phyloP scores from a whole-genome alignment of 2,888 invertebrate genomes.

The Epinotia brunnichana region DNA sequence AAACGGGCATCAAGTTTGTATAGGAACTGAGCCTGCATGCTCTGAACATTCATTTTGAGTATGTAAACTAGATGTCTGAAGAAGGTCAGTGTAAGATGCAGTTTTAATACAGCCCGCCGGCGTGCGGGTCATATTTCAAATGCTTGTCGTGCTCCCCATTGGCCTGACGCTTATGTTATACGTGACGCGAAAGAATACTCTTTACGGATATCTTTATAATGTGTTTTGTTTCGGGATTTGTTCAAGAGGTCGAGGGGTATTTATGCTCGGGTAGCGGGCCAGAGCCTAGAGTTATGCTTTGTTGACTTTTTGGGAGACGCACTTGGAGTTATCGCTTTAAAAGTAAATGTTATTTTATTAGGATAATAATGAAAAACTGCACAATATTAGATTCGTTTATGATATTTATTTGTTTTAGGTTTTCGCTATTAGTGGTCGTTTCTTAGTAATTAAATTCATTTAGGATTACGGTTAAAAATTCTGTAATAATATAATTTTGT shows the following conservation, averaged over 20 bases:
- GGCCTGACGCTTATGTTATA: slow-evolving; percentile 75
- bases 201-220: slow-evolving; percentile 63
- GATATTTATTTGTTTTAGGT: neutral
- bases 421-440: neutral
- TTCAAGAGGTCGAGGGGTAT: slow-evolving; percentile 20
- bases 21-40: slow-evolving; percentile 23
- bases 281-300: too few species aligned
- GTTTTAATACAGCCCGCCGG: slow-evolving; percentile 66
- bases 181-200: slow-evolving; percentile 70
- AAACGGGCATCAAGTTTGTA: slow-evolving; percentile 23
- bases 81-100: slow-evolving; percentile 64
- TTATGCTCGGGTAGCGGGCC: neutral
- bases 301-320: too few species aligned
- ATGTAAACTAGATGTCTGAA: slow-evolving; percentile 49
- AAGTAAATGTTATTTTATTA: neutral
- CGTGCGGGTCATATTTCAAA: slow-evolving; percentile 70
- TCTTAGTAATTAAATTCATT: too few species aligned
- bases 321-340: neutral
- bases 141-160: slow-evolving; percentile 69
- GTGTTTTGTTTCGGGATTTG: slow-evolving; percentile 58
- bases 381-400: neutral
- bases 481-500: too few species aligned
- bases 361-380: too few species aligned
- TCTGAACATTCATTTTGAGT: slow-evolving; percentile 43
- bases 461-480: too few species aligned